Percentiles rank a stretch among this genome's conserved stretches.
Conservation (phyloP, 1,140 invertebrate genomes). For the Scaptomyza graminum region DNA sequence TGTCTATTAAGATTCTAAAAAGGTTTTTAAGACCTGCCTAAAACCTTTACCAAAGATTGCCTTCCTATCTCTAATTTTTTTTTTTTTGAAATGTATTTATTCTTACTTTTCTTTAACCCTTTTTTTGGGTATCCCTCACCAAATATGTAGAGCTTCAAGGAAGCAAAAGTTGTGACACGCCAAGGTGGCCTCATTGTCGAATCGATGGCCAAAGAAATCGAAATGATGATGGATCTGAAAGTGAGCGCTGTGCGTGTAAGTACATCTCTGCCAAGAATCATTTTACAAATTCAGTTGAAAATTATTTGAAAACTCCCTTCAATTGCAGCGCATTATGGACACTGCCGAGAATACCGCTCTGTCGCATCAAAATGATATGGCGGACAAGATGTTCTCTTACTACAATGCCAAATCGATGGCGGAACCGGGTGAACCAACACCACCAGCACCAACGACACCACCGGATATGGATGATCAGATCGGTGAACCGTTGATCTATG, state of each 20-base stretch:
- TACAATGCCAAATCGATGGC: constrained; percentile 90
- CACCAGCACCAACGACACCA: constrained; percentile 68
- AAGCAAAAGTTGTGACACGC: constrained; percentile 87
- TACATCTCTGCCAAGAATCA: not conserved
- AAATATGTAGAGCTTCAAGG: constrained; percentile 89
- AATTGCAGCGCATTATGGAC: constrained; percentile 89
- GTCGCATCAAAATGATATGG: constrained; percentile 86
- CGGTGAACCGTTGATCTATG: constrained; percentile 85
- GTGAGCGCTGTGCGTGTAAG: constrained; percentile 91
- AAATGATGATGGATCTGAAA: constrained; percentile 93
- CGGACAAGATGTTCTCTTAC: constrained; percentile 88
- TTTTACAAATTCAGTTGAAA: not conserved
- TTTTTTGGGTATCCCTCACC: too few species aligned
- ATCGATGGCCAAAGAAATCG: constrained; percentile 91
- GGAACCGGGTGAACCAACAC: constrained; percentile 84
- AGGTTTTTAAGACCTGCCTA: too few species aligned
- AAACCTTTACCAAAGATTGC: too few species aligned
- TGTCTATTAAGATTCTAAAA: too few species aligned
- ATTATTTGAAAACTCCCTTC: not conserved
- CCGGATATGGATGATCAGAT: constrained; percentile 85
- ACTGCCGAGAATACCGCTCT: constrained; percentile 90
- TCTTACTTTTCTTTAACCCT: not conserved
- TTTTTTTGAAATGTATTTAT: too few species aligned
- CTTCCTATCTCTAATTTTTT: not conserved
- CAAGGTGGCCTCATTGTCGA: constrained; percentile 89